phyloP scores from a whole-genome alignment of 2,888 invertebrate genomes.

The Dolomedes plantarius region DNA sequence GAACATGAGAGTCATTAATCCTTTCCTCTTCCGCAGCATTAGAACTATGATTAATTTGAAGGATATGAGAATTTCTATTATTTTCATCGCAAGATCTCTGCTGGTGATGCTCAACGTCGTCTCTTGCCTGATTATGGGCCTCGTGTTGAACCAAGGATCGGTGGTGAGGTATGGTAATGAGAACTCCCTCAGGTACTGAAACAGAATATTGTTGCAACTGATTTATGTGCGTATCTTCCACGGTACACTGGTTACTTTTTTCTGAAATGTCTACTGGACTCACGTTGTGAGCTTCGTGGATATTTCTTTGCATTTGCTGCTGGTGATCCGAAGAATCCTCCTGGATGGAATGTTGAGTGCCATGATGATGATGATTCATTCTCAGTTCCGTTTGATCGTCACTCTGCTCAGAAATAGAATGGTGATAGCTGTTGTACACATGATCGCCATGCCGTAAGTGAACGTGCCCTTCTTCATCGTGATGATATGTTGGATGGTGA shows the following conservation, averaged over 20 bases:
- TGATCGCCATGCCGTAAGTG: conserved; percentile 46
- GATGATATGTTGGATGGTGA: conserved; percentile 20
- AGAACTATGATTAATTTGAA: conserved; percentile 18
- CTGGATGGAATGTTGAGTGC: conserved; percentile 9
- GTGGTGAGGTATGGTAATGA: conserved; percentile 33
- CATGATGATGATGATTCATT: conserved; percentile 24
- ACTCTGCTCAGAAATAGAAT: conserved; percentile 29
- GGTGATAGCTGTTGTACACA: conserved; percentile 27
- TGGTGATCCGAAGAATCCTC: neutral
- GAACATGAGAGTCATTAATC: conserved; percentile 16
- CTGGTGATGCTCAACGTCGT: neutral
- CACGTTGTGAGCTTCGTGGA: neutral
- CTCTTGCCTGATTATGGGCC: neutral
- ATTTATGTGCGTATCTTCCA: conserved; percentile 28
- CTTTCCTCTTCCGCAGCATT: conserved; percentile 13
- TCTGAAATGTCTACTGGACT: neutral
- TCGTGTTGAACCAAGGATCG: conserved; percentile 23
- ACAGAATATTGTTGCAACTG: conserved; percentile 49
- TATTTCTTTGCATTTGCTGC: conserved; percentile 1
- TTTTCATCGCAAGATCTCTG: neutral
- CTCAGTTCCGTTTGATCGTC: conserved; percentile 18
- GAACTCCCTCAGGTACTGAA: conserved; percentile 16
- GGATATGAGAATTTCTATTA: conserved; percentile 15
- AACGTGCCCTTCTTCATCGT: conserved; percentile 6
- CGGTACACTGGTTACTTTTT: conserved; percentile 11